phyloP scores from a whole-genome alignment of 2,113 vertebrate species.

The Corythaixoides concolor region DNA sequence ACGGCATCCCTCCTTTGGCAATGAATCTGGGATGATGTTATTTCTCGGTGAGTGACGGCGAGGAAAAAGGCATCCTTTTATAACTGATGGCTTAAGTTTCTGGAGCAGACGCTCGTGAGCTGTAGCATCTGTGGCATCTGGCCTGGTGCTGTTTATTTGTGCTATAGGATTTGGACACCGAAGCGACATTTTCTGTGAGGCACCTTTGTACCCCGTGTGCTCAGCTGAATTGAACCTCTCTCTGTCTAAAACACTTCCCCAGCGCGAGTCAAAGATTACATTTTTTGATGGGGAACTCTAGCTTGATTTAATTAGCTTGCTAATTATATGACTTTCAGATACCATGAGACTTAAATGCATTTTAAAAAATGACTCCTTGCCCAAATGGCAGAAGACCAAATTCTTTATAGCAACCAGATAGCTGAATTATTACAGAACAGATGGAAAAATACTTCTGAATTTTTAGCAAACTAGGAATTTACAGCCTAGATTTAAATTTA shows the following conservation, averaged over 20 bases:
- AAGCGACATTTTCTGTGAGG: not conserved
- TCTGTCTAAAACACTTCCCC: not conserved
- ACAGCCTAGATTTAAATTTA: slow-evolving; percentile 41
- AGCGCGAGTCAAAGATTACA: not conserved
- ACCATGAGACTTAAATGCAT: not conserved
- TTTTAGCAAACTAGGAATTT: slow-evolving; percentile 58
- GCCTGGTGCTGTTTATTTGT: not conserved
- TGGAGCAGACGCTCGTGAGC: not conserved
- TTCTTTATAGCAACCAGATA: slow-evolving; percentile 55
- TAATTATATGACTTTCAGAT: slow-evolving; percentile 49
- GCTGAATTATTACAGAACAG: slow-evolving; percentile 68
- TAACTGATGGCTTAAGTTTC: not conserved
- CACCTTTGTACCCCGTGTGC: fast-evolving
- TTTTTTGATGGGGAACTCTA: slow-evolving; percentile 19
- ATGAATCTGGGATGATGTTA: not conserved
- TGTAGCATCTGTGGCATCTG: not conserved
- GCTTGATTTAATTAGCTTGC: slow-evolving; percentile 52
- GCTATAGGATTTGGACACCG: fast-evolving
- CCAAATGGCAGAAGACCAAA: slow-evolving; percentile 54
- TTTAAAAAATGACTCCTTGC: slow-evolving; percentile 17
- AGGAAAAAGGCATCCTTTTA: not conserved
- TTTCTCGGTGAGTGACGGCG: not conserved
- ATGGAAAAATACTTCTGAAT: slow-evolving; percentile 62
- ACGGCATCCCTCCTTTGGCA: fast-evolving
- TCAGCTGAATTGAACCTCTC: not conserved